Evolutionary conservation across 2,888 invertebrate species (phyloP).

Genomic region (Melanostoma mellinum): DNA sequence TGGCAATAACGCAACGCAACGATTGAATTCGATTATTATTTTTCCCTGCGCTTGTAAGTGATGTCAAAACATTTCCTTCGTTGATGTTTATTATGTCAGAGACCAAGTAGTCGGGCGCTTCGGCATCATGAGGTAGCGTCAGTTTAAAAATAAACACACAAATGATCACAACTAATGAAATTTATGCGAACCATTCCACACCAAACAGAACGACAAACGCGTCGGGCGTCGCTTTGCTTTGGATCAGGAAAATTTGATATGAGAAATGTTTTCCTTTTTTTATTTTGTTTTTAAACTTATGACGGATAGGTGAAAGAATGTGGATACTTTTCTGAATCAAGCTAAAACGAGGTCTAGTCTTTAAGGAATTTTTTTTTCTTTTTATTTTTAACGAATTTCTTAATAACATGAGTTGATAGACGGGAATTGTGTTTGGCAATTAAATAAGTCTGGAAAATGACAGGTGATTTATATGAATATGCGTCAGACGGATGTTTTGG

Average conservation of each 20-base stretch:
- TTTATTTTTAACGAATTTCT: too few relatives aligned
- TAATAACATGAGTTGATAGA: too few relatives aligned
- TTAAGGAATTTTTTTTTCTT: not conserved
- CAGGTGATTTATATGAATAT: too few relatives aligned
- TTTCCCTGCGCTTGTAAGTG: slow-evolving; percentile 28
- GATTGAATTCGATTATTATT: slow-evolving; percentile 33
- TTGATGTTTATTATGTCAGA: slow-evolving; percentile 54
- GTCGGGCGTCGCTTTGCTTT: too few relatives aligned
- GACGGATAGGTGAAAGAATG: slow-evolving; percentile 17
- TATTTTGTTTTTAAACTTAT: not conserved
- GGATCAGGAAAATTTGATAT: slow-evolving; percentile 1
- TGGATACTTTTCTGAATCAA: slow-evolving; percentile 5
- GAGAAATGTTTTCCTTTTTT: slow-evolving; percentile 3
- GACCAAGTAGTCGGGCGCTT: slow-evolving; percentile 11
- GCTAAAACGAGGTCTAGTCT: not conserved
- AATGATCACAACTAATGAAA: too few relatives aligned
- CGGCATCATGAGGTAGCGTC: slow-evolving; percentile 4
- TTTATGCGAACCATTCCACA: too few relatives aligned
- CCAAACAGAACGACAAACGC: too few relatives aligned
- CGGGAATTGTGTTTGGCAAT: too few relatives aligned
- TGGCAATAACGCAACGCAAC: slow-evolving; percentile 8
- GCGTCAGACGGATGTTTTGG: too few relatives aligned
- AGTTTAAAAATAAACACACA: slow-evolving; percentile 43
- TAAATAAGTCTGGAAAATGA: too few relatives aligned
- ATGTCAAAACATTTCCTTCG: slow-evolving; percentile 68